phyloP scores from a whole-genome alignment of 1,140 invertebrate genomes.

The Cydia pomonella region DNA sequence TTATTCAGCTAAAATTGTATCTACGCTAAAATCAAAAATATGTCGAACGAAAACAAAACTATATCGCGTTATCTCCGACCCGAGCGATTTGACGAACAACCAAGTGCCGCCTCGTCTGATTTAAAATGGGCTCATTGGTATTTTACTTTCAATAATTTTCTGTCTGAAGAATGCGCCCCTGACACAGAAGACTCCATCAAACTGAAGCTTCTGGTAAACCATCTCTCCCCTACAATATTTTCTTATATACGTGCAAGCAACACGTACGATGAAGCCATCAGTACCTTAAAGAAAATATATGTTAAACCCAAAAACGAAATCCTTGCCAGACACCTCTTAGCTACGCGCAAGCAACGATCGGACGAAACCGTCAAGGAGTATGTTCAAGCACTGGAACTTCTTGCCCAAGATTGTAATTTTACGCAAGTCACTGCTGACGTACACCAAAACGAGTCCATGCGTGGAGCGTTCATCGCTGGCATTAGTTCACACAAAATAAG shows the following conservation, averaged over 20 bases:
- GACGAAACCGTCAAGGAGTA: slow-evolving; percentile 20
- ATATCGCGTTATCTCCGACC: background rate
- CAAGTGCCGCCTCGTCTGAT: background rate
- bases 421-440: too few species aligned
- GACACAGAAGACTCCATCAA: background rate
- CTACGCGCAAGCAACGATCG: slow-evolving; percentile 8
- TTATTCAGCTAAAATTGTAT: too few species aligned
- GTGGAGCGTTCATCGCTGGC: too few species aligned
- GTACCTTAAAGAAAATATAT: slow-evolving; percentile 7
- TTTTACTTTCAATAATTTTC: slow-evolving; percentile 32
- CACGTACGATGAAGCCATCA: background rate
- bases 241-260: background rate
- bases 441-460: too few species aligned
- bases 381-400: slow-evolving; percentile 12
- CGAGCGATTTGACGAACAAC: background rate
- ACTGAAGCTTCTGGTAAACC: background rate
- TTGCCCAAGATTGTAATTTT: too few species aligned
- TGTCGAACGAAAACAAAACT: too few species aligned
- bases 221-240: too few species aligned
- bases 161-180: background rate
- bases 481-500: too few species aligned
- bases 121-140: slow-evolving; percentile 30
- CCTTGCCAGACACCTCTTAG: slow-evolving; percentile 3
- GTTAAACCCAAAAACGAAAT: slow-evolving; percentile 32
- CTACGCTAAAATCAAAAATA: too few species aligned